phyloP scores from a whole-genome alignment of 2,113 vertebrate species.

The Ophthalmolycus amberensis region DNA sequence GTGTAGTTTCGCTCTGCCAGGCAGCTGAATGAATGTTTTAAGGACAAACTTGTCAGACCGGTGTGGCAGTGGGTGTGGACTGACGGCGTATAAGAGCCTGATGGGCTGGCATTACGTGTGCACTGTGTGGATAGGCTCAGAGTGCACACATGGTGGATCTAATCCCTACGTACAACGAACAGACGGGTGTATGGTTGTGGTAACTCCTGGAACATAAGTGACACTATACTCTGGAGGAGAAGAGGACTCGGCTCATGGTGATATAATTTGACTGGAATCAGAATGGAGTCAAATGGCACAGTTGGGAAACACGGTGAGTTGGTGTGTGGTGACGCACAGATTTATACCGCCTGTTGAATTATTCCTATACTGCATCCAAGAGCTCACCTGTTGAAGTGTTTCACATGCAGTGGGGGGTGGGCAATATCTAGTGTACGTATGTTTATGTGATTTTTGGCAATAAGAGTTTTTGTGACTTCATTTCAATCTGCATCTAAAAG shows the following conservation, averaged over 20 bases:
- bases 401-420: not conserved
- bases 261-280: constrained; percentile 20
- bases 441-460: not conserved
- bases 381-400: not conserved
- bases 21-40: constrained; percentile 10
- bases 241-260: constrained; percentile 12
- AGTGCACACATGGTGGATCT: constrained; percentile 12
- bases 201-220: not conserved
- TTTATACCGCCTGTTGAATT: not conserved
- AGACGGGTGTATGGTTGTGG: not conserved
- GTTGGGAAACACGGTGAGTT: constrained; percentile 70
- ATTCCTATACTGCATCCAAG: not conserved
- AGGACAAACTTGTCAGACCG: constrained; percentile 75
- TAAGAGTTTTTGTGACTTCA: not conserved
- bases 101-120: constrained; percentile 5
- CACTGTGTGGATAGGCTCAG: constrained; percentile 33
- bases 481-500: not conserved
- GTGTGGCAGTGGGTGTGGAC: constrained; percentile 80
- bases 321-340: not conserved
- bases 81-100: constrained; percentile 13
- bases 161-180: not conserved
- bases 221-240: not conserved
- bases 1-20: not conserved
- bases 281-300: constrained; percentile 71
- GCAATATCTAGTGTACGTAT: not conserved